Conservation (phyloP, 2,797 vertebrate species). For the Tauraco hartlaubi region DNA sequence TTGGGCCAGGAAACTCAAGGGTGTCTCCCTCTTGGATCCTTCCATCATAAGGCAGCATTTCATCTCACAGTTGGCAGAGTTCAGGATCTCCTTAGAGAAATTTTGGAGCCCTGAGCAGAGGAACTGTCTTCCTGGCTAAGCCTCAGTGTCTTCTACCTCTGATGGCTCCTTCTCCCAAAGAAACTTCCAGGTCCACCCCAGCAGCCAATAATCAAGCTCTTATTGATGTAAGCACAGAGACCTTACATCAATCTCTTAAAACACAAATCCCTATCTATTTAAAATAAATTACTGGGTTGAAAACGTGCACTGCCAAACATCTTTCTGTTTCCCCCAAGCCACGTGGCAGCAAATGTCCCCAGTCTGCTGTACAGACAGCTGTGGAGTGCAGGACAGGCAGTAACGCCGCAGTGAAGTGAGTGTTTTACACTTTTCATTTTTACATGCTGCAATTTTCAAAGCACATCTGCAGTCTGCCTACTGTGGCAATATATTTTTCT, state of each 20-base stretch:
- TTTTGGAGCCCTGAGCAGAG: not conserved
- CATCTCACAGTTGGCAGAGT: not conserved
- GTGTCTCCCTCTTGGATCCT: not conserved
- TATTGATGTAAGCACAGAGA: no score
- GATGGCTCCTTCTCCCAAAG: not conserved
- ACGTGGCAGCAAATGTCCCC: fast-evolving
- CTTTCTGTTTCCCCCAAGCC: not conserved
- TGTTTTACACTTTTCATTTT: not conserved
- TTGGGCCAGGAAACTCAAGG: not conserved
- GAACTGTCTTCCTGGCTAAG: not conserved
- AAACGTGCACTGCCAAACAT: fast-evolving
- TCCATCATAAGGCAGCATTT: not conserved
- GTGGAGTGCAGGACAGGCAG: not conserved
- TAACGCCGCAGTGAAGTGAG: fast-evolving
- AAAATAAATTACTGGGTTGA: not conserved
- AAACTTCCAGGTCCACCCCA: not conserved
- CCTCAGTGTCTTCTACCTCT: not conserved
- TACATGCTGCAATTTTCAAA: not conserved
- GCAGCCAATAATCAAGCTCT: not conserved
- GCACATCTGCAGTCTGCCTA: conserved; percentile 3
- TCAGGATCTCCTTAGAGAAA: not conserved
- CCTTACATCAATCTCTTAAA: not conserved
- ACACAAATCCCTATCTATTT: not conserved
- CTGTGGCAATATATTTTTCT: not conserved
- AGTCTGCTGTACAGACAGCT: not conserved